phyloP scores from a whole-genome alignment of 1,140 invertebrate genomes.

The Gonioctena quinquepunctata region DNA sequence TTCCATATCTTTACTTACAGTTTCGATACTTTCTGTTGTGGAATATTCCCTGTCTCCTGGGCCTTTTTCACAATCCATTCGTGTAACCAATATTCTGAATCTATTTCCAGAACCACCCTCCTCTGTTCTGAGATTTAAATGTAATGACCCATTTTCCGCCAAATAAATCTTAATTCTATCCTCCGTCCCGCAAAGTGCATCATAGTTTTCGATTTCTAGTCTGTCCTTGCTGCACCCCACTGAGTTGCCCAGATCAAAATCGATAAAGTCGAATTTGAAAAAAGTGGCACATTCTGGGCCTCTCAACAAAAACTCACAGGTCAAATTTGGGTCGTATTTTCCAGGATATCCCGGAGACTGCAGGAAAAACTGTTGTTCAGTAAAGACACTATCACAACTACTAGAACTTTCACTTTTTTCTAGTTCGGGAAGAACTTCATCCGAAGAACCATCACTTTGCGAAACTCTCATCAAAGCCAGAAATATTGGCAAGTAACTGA shows the following conservation, averaged over 20 bases:
- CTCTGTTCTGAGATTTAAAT: slow-evolving; percentile 39
- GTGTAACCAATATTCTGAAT: slow-evolving; percentile 60
- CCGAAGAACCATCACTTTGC: not conserved
- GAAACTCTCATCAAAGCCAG: too few species aligned
- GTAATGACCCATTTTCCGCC: slow-evolving; percentile 54
- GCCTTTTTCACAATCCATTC: slow-evolving; percentile 25
- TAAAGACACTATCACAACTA: slow-evolving; percentile 41
- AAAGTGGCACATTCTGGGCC: slow-evolving; percentile 59
- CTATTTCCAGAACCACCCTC: slow-evolving; percentile 46
- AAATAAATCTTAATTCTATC: slow-evolving; percentile 57
- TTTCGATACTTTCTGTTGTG: not conserved
- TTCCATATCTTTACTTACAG: too few species aligned
- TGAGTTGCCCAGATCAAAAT: slow-evolving; percentile 59
- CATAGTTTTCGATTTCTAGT: slow-evolving; percentile 54
- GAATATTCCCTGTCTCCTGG: not conserved
- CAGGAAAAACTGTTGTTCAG: slow-evolving; percentile 50
- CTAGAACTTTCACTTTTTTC: not conserved
- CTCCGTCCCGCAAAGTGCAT: slow-evolving; percentile 59
- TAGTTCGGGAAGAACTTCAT: not conserved
- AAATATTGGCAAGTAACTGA: too few species aligned
- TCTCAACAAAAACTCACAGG: slow-evolving; percentile 59
- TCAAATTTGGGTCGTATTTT: slow-evolving; percentile 55
- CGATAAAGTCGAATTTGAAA: slow-evolving; percentile 62
- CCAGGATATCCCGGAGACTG: slow-evolving; percentile 60
- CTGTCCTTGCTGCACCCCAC: slow-evolving; percentile 59